A percentile compares a stretch with the other conserved stretches of the same genome.
Conservation (phyloP, 2,113 vertebrate species). For the Pristiophorus japonicus region DNA sequence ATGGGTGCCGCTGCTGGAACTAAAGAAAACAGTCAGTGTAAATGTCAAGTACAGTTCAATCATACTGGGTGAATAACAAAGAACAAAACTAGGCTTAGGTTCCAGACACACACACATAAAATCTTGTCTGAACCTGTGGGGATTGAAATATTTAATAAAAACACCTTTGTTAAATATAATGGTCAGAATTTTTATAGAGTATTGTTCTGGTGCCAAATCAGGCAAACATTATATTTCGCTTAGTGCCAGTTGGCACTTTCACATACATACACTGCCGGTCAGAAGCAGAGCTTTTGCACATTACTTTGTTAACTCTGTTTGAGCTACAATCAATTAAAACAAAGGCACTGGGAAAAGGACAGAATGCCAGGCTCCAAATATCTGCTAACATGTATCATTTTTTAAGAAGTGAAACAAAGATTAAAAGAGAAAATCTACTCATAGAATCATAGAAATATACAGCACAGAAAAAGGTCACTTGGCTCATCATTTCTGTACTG, state of each 20-base stretch:
- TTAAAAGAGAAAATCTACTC: not conserved
- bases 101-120: not conserved
- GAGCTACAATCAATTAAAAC: not conserved
- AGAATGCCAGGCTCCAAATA: not conserved
- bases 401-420: not conserved
- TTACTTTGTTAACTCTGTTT: too few relatives aligned
- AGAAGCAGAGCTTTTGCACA: not conserved
- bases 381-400: not conserved
- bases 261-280: not conserved
- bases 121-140: not conserved
- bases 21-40: not conserved
- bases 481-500: too few relatives aligned
- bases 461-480: too few relatives aligned
- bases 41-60: not conserved
- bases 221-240: not conserved
- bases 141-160: not conserved
- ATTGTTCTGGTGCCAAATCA: not conserved
- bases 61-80: not conserved
- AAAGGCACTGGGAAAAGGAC: not conserved
- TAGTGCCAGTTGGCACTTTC: not conserved
- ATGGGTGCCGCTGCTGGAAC: conserved; percentile 16
- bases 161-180: not conserved
- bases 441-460: too few relatives aligned
- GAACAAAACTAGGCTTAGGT: not conserved
- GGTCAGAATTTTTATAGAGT: not conserved